Percentiles rank a stretch among this genome's conserved stretches.
phyloP scores from a whole-genome alignment of 1,140 invertebrate species.

The Magallana gigas region DNA sequence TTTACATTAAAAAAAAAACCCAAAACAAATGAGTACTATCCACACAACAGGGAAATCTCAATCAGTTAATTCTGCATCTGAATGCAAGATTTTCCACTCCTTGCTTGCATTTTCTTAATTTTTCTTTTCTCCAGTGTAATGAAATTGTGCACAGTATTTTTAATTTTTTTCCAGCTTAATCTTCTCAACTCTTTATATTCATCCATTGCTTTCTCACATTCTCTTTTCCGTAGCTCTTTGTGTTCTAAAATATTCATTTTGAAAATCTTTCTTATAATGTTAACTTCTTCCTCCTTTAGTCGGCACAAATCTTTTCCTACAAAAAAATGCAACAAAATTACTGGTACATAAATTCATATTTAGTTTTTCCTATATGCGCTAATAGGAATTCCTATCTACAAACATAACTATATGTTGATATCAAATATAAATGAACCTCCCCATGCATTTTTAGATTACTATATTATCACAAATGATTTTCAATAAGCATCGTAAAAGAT shows the following conservation, averaged over 20 bases:
- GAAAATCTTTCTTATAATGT: conserved; percentile 38
- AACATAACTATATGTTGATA: background rate
- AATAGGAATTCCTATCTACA: no score
- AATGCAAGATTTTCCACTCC: background rate
- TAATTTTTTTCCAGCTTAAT: conserved; percentile 38
- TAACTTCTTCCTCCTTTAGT: background rate
- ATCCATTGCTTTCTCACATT: conserved; percentile 21
- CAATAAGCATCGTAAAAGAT: no score
- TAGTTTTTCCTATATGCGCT: no score
- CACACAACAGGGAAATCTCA: background rate
- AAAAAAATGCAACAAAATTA: background rate
- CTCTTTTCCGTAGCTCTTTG: background rate
- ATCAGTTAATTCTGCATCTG: background rate
- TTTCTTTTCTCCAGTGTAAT: conserved; percentile 34
- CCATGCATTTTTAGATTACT: background rate
- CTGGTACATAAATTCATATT: no score
- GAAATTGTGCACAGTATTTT: conserved; percentile 42
- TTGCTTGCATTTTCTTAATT: background rate
- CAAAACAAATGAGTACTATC: no score
- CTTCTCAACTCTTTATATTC: background rate
- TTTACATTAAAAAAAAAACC: no score
- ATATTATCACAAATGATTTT: no score
- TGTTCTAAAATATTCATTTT: conserved; percentile 11
- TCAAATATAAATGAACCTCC: background rate
- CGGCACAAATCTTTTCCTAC: background rate